A percentile compares a stretch with the other conserved stretches of the same genome.
These are phyloP conservation scores for Indicator indicator DNA, from an alignment of 2,113 vertebrate genomes.

Conservation along the genomic window DNA sequence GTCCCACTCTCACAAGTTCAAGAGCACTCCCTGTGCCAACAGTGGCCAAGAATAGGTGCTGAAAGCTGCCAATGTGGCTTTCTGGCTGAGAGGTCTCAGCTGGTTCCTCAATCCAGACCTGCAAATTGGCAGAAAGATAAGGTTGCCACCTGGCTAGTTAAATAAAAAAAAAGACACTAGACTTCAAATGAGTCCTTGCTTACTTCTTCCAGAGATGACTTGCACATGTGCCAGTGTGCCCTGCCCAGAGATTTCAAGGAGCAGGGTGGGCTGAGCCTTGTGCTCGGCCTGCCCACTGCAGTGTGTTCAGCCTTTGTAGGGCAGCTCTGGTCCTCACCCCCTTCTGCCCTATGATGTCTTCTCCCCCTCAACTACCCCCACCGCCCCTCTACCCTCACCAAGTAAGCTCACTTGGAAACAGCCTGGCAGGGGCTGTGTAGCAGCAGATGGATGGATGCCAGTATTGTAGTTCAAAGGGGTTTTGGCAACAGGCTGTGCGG, in stretches of 20 bases:
- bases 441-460: rapidly evolving
- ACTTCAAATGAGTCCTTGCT: background rate
- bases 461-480: rapidly evolving
- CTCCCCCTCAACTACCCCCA: rapidly evolving
- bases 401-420: rapidly evolving
- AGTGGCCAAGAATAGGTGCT: background rate
- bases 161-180: background rate
- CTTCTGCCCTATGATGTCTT: background rate
- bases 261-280: rapidly evolving
- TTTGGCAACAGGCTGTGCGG: background rate
- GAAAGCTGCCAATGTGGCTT: background rate
- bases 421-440: background rate
- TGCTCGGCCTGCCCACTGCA: background rate
- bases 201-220: background rate
- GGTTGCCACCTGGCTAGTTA: background rate
- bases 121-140: background rate
- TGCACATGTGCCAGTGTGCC: rapidly evolving
- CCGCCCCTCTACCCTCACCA: rapidly evolving
- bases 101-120: conserved; percentile 3
- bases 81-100: conserved; percentile 12
- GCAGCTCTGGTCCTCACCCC: background rate
- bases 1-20: background rate
- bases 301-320: background rate
- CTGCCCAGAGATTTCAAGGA: rapidly evolving
- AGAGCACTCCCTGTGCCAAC: background rate